These are phyloP conservation scores for Sclerurus mexicanus DNA, from an alignment of 2,113 vertebrate species.

Conservation along the genomic window DNA sequence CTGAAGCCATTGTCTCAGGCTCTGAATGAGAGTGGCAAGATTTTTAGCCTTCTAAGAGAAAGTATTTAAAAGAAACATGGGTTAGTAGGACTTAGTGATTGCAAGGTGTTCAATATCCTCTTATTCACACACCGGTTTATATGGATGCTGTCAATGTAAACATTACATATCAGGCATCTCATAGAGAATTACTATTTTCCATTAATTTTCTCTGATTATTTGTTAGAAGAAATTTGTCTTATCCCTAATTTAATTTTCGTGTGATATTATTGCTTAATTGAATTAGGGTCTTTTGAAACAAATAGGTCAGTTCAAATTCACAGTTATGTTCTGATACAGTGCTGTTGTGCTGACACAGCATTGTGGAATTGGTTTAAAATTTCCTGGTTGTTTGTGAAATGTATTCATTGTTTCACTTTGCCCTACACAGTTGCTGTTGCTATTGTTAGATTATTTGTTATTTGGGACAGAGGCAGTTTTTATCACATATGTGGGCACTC, in stretches of 20 bases:
- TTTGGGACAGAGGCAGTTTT: background rate
- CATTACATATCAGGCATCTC: background rate
- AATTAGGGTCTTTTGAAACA: background rate
- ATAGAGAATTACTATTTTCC: background rate
- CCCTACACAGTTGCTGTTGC: background rate
- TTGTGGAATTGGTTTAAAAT: background rate
- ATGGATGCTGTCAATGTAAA: background rate
- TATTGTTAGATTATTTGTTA: background rate
- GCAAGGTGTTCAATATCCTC: background rate
- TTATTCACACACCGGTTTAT: background rate
- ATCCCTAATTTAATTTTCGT: background rate
- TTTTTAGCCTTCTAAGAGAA: background rate
- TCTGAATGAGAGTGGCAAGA: background rate
- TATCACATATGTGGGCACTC: rapidly evolving
- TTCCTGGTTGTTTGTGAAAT: background rate
- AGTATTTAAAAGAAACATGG: background rate
- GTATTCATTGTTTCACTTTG: background rate
- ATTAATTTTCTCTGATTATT: background rate
- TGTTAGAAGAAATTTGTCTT: background rate
- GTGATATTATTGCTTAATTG: background rate
- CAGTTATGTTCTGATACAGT: background rate
- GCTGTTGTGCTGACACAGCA: background rate
- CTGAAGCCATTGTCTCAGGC: background rate
- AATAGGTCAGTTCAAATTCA: background rate
- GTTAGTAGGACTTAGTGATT: background rate